These are phyloP conservation scores for Doris montereyensis DNA, from an alignment of 2,888 invertebrate genomes.

Conservation along the genomic window DNA sequence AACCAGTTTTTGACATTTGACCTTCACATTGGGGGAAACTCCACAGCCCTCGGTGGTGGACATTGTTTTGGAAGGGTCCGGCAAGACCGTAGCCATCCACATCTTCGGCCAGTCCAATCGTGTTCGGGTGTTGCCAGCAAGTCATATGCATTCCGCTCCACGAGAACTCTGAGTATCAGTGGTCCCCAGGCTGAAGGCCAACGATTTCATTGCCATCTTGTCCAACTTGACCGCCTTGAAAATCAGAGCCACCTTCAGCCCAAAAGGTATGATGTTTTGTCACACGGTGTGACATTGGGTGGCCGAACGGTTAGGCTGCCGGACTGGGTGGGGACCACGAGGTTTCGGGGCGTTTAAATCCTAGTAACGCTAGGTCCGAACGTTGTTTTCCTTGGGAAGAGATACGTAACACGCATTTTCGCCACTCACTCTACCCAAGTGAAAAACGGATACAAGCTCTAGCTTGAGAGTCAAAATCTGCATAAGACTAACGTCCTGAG, in stretches of 20 bases:
- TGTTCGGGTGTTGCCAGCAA: constrained; percentile 75
- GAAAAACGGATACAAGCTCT: too few species aligned
- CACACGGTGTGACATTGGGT: too few species aligned
- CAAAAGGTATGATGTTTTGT: too few species aligned
- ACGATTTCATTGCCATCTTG: constrained; percentile 92
- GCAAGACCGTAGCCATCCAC: constrained; percentile 85
- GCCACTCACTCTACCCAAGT: too few species aligned
- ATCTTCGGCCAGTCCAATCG: constrained; percentile 94
- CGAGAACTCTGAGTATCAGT: constrained; percentile 91
- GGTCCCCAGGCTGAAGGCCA: constrained; percentile 92
- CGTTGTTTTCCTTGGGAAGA: too few species aligned
- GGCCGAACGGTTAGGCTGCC: too few species aligned
- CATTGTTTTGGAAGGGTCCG: constrained; percentile 89
- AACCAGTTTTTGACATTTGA: constrained; percentile 93
- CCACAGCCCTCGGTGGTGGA: constrained; percentile 88
- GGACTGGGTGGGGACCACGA: neutral
- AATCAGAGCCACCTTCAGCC: constrained; percentile 92
- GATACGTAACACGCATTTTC: too few species aligned
- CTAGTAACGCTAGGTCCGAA: too few species aligned
- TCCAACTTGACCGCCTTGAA: constrained; percentile 94
- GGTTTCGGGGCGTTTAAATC: neutral
- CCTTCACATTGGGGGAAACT: constrained; percentile 80
- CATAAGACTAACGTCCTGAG: too few species aligned
- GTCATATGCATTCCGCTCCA: constrained; percentile 89
- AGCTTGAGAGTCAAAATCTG: too few species aligned